Percentiles rank a stretch among this genome's conserved stretches.
phyloP scores from a whole-genome alignment of 2,888 invertebrate species.

The Diploptera punctata region DNA sequence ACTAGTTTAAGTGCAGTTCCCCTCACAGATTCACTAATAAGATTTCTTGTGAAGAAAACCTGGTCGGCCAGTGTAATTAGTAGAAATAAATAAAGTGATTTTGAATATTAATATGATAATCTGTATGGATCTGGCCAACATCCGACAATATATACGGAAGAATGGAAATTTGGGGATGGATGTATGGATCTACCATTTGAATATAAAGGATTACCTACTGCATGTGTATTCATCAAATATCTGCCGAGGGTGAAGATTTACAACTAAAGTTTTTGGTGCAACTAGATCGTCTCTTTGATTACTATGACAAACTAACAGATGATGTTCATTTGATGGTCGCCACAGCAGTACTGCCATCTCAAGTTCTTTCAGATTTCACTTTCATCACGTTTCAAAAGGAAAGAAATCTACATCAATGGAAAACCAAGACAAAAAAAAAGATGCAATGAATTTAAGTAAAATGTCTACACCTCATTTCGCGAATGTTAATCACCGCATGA shows the following conservation, averaged over 20 bases:
- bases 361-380: not conserved
- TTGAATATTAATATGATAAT: not conserved
- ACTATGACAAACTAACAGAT: slow-evolving; percentile 1
- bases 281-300: slow-evolving; percentile 4
- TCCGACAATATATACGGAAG: not conserved
- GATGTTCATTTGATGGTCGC: not conserved
- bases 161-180: not conserved
- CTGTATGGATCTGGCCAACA: not conserved
- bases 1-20: too few relatives aligned
- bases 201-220: not conserved
- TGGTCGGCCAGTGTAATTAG: too few relatives aligned
- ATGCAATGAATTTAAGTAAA: too few relatives aligned
- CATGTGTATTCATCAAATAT: not conserved
- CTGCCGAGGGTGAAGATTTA: not conserved
- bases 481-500: too few relatives aligned
- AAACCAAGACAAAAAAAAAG: not conserved
- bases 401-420: not conserved
- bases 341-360: not conserved
- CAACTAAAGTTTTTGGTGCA: not conserved
- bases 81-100: too few relatives aligned
- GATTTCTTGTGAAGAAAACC: too few relatives aligned
- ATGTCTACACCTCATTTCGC: too few relatives aligned
- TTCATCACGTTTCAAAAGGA: not conserved
- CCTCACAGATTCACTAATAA: too few relatives aligned
- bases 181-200: not conserved